Percentiles rank a stretch among this genome's conserved stretches.
phyloP scores from a whole-genome alignment of 2,888 invertebrate species.

The Dendrolimus houi region DNA sequence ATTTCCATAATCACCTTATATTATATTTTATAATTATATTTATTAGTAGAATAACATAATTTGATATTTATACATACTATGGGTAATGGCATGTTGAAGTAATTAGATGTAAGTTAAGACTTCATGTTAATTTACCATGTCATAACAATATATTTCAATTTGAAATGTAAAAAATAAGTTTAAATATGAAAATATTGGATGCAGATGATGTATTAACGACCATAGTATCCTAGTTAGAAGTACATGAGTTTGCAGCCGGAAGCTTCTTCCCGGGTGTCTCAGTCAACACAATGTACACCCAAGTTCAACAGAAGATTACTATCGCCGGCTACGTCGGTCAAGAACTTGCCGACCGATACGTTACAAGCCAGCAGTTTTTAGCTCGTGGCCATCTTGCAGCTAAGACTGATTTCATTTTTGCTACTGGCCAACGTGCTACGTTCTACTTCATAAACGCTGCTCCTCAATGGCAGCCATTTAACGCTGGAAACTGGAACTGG shows the following conservation, averaged over 20 bases:
- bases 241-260: constrained; percentile 39
- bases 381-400: constrained; percentile 79
- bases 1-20: not conserved
- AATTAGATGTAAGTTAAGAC: too few relatives aligned
- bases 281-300: constrained; percentile 53
- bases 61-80: not conserved
- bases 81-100: too few relatives aligned
- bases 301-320: constrained; percentile 41
- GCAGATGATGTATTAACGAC: too few relatives aligned
- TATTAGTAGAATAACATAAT: not conserved
- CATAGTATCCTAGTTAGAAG: too few relatives aligned
- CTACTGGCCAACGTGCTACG: constrained; percentile 72
- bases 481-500: constrained; percentile 76
- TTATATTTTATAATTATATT: not conserved
- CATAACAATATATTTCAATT: too few relatives aligned
- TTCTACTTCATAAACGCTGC: constrained; percentile 80
- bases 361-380: constrained; percentile 58
- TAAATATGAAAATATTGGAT: too few relatives aligned
- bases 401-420: constrained; percentile 78
- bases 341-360: constrained; percentile 54
- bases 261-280: constrained; percentile 62
- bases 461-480: constrained; percentile 81
- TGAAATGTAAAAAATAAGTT: too few relatives aligned
- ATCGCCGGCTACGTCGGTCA: constrained; percentile 44
- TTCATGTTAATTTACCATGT: too few relatives aligned